A percentile compares a stretch with the other conserved stretches of the same genome.
Evolutionary conservation across 2,797 vertebrate genomes (phyloP).

Genomic region (Ptychobarbus kaznakovi): DNA sequence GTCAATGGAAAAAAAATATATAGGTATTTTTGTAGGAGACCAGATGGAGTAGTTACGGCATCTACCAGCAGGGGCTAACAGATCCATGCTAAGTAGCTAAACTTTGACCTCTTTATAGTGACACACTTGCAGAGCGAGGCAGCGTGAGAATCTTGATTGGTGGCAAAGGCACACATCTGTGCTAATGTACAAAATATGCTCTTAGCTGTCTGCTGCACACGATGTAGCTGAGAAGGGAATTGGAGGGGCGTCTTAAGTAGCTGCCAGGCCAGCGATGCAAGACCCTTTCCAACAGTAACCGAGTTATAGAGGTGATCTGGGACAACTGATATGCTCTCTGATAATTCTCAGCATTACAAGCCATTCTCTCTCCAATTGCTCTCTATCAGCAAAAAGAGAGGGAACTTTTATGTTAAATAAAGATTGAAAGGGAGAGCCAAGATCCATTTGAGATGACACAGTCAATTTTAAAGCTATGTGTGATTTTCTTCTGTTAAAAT

Average conservation of each 20-base stretch:
- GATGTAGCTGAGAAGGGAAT: constrained; percentile 40
- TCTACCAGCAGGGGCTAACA: constrained; percentile 4
- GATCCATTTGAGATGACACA: not conserved
- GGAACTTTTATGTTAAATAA: constrained; percentile 35
- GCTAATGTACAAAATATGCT: constrained; percentile 66
- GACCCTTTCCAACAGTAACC: constrained; percentile 60
- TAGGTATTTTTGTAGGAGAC: not conserved
- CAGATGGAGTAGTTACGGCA: not conserved
- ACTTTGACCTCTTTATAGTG: not conserved
- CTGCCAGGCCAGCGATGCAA: constrained; percentile 58
- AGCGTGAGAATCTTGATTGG: constrained; percentile 42
- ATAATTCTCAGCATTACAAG: constrained; percentile 54
- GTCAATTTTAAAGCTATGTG: not conserved
- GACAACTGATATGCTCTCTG: constrained; percentile 63
- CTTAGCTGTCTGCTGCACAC: constrained; percentile 51
- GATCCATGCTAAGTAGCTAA: not conserved
- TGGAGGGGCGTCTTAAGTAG: constrained; percentile 57
- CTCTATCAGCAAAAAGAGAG: constrained; percentile 41
- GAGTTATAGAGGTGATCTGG: constrained; percentile 58
- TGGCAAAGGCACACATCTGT: constrained; percentile 50
- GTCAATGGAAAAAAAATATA: not conserved
- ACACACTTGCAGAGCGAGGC: constrained; percentile 24
- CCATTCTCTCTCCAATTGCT: constrained; percentile 44
- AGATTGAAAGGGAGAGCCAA: constrained; percentile 11
- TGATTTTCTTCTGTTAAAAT: not conserved